Evolutionary conservation across 1,140 invertebrate genomes (phyloP).

Genomic region (Heliothis virescens): DNA sequence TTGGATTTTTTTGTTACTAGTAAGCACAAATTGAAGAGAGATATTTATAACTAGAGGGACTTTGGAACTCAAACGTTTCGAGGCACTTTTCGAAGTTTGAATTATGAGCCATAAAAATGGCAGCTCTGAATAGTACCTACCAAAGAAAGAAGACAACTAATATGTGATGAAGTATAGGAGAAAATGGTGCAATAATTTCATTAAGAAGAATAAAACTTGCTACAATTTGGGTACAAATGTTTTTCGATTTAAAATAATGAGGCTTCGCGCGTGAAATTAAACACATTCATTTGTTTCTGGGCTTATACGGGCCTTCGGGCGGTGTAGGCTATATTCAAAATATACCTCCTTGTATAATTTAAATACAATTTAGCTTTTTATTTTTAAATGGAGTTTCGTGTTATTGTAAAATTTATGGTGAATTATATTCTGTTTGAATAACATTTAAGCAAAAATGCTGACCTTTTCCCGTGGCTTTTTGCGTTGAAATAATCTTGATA

Average conservation of each 20-base stretch:
- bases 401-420: too few relatives aligned
- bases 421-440: too few relatives aligned
- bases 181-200: too few relatives aligned
- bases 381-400: too few relatives aligned
- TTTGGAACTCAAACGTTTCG: not conserved
- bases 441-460: not conserved
- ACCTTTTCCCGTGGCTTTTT: not conserved
- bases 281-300: not conserved
- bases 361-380: too few relatives aligned
- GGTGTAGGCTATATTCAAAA: too few relatives aligned
- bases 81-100: slow-evolving; percentile 15
- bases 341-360: too few relatives aligned
- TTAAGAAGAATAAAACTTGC: not conserved
- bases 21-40: not conserved
- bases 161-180: not conserved
- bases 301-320: not conserved
- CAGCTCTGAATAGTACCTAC: not conserved
- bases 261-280: not conserved
- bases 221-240: not conserved
- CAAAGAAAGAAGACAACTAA: not conserved
- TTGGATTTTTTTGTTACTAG: not conserved
- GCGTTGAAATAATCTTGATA: too few relatives aligned
- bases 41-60: not conserved
- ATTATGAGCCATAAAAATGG: slow-evolving; percentile 8
- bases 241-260: not conserved